Evolutionary conservation across 2,888 invertebrate genomes (phyloP), one percentile per base, ranked within the genome.

Genomic region (Xestia xanthographa): DNA sequence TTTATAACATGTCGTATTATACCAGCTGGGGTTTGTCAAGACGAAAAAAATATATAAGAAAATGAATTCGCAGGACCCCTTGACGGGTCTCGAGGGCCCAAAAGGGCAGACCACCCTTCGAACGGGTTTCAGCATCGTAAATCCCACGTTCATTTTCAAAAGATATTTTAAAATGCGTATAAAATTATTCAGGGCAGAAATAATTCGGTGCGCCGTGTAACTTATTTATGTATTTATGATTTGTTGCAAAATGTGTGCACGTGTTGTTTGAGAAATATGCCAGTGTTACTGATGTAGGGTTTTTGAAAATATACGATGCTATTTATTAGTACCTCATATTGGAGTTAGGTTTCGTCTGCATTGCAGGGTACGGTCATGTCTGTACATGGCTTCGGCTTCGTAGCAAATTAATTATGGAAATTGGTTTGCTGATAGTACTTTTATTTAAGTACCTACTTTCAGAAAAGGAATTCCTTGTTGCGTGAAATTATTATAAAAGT

Each of bases 161-260:
- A 95, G 95, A 95, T 92, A 93, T 95, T 96, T 96, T 96, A 95
- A 96, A 96, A 96, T 92, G 96, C 95, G 96, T 96, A 96, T 95
- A 95, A 96, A 95, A 95, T 95, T 95, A 96, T 96, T 95, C 94
- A 94, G 95, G 93, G 96, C 95, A 95, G 93, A 94, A 94, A 94
- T 96, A 95, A 96, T 96, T 95, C 91, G 93, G 92, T 92, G 92
- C 86, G 91, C 91, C 89, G 86, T 90, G 92, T 91, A 91, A 92
- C 93, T 94, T 93, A 92, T 94, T 94, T 92, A 93, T 93, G 92
- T 93, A 93, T 88, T 86, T 86, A 83, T 89, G 89, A 87, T 89
- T 84, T 90, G 87, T 88, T 91, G 92, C 92, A 90, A 92, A 92
- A 90, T 89, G 81, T 81, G 88, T 93, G 93, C 95, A 95, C 95